Evolutionary conservation across 1,140 invertebrate species (phyloP).

Genomic region (Scaptodrosophila lebanonensis): DNA sequence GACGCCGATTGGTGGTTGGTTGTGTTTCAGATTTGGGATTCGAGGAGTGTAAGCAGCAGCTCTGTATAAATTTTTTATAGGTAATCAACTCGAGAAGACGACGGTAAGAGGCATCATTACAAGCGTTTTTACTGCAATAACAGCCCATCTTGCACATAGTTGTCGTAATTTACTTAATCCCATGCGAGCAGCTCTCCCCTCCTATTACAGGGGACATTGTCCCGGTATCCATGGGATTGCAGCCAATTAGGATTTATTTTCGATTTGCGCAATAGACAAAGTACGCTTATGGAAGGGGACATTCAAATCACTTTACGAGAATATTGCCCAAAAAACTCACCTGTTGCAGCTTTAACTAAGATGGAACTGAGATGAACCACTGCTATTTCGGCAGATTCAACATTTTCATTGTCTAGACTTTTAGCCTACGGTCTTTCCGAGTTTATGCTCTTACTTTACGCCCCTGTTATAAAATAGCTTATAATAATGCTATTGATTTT

Average conservation of each 20-base stretch:
- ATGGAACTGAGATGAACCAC: too few species aligned
- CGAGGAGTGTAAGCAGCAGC: constrained; percentile 60
- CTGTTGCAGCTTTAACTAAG: constrained; percentile 42
- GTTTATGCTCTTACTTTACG: constrained; percentile 24
- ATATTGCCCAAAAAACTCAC: constrained; percentile 60
- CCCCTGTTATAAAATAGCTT: constrained; percentile 40
- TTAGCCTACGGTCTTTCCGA: constrained; percentile 23
- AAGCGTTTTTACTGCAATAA: constrained; percentile 76
- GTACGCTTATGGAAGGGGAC: background rate
- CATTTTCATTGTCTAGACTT: constrained; percentile 26
- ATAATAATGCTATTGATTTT: constrained; percentile 75
- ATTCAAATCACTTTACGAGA: too few species aligned
- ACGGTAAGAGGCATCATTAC: constrained; percentile 77
- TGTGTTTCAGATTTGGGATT: constrained; percentile 18
- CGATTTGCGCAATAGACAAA: too few species aligned
- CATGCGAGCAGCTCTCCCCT: constrained; percentile 33
- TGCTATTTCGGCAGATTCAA: constrained; percentile 10
- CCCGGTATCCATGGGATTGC: background rate
- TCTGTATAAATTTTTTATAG: constrained; percentile 77
- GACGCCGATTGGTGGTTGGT: constrained; percentile 33
- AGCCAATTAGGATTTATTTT: too few species aligned
- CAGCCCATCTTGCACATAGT: constrained; percentile 77
- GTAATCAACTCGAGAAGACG: constrained; percentile 77
- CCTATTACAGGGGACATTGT: background rate
- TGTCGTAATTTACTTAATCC: constrained; percentile 76